phyloP scores from a whole-genome alignment of 1,140 invertebrate genomes.

The Platyscapa corneri region DNA sequence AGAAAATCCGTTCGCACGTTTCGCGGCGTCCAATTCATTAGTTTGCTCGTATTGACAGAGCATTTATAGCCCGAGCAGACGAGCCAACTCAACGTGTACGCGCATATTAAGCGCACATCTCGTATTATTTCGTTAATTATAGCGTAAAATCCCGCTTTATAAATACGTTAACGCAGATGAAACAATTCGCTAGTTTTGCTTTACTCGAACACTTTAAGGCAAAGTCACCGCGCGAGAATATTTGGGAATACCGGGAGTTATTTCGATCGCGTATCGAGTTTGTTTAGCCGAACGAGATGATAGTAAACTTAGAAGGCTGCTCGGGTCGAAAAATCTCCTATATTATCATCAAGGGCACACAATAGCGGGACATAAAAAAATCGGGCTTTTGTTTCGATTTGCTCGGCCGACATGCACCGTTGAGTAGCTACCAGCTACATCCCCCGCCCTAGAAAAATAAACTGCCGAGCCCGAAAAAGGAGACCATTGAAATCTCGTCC shows the following conservation, averaged over 20 bases:
- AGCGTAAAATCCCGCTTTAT: neutral
- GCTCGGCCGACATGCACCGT: neutral
- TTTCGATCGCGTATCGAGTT: neutral
- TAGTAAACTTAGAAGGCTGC: neutral
- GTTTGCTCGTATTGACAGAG: no score
- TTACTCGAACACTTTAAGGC: neutral
- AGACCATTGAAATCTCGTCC: constrained; percentile 43
- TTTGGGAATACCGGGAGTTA: neutral
- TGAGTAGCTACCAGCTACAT: neutral
- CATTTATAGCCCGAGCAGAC: no score
- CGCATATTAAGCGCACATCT: neutral
- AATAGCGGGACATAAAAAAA: neutral
- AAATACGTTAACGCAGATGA: neutral
- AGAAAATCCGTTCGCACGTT: no score
- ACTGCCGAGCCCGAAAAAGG: neutral
- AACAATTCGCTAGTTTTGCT: neutral
- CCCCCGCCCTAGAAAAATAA: constrained; percentile 14
- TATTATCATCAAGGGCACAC: neutral
- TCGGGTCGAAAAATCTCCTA: neutral
- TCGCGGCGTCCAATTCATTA: no score
- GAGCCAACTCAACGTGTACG: no score
- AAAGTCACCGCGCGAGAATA: neutral
- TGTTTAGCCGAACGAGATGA: neutral
- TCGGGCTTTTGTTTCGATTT: neutral
- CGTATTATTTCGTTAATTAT: neutral